Evolutionary conservation across 2,888 invertebrate species (phyloP).

Genomic region (Pediacus dermestoides): DNA sequence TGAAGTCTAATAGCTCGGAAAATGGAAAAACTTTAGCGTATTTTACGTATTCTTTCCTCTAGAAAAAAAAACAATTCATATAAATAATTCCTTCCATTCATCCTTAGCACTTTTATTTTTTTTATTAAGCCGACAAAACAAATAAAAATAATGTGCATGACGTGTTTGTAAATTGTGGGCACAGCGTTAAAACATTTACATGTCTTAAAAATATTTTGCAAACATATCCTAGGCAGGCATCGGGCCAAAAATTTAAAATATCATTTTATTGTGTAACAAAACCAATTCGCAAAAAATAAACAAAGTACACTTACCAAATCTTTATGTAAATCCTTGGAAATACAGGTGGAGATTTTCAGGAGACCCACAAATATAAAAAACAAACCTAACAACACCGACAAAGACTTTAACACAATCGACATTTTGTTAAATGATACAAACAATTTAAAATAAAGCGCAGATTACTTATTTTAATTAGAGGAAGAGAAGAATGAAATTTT

Average conservation of each 20-base stretch:
- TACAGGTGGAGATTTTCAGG: constrained; percentile 71
- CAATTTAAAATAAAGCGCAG: too few species aligned
- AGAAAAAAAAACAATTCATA: constrained; percentile 48
- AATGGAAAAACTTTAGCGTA: constrained; percentile 93
- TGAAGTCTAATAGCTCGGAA: constrained; percentile 74
- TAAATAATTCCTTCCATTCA: constrained; percentile 5
- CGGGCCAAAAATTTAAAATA: constrained; percentile 42
- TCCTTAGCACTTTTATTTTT: background rate
- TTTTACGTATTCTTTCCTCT: constrained; percentile 93
- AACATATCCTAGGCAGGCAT: constrained; percentile 45
- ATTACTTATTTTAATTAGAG: too few species aligned
- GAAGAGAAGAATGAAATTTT: too few species aligned
- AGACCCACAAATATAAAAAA: constrained; percentile 71
- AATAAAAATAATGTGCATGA: constrained; percentile 5
- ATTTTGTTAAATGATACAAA: too few species aligned
- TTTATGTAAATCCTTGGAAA: constrained; percentile 93
- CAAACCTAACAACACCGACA: constrained; percentile 86
- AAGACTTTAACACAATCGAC: constrained; percentile 84
- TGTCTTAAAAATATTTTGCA: constrained; percentile 25
- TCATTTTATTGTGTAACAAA: constrained; percentile 38
- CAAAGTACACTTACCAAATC: constrained; percentile 82
- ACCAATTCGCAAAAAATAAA: too few species aligned
- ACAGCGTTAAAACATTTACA: constrained; percentile 5
- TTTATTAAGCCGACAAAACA: constrained; percentile 84
- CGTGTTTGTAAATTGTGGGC: constrained; percentile 12